These are phyloP conservation scores for Diorhabda sublineata DNA, from an alignment of 1,140 invertebrate genomes.

Conservation along the genomic window DNA sequence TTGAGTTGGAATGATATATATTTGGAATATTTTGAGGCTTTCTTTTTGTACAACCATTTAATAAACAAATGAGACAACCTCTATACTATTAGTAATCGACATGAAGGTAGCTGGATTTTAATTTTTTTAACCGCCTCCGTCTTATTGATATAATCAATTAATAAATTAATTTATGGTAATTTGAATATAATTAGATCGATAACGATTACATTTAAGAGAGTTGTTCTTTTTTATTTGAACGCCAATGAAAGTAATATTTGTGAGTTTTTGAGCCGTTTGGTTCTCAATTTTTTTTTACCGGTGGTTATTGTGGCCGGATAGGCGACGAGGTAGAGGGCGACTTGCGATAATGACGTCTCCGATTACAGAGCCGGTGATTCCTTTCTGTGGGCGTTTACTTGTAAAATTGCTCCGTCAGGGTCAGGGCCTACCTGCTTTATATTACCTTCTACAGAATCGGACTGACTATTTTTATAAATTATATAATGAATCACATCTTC, in stretches of 20 bases:
- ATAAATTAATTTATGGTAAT: no score
- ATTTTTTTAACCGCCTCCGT: no score
- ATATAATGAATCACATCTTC: no score
- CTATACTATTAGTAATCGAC: no score
- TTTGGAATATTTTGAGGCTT: no score
- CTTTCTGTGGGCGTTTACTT: constrained; percentile 31
- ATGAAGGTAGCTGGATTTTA: no score
- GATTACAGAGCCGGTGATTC: constrained; percentile 30
- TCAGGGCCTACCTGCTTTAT: constrained; percentile 26
- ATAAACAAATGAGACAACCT: no score
- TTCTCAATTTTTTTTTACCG: background rate
- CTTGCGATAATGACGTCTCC: constrained; percentile 27
- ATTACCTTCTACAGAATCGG: constrained; percentile 11
- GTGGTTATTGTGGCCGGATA: background rate
- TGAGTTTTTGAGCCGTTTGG: background rate
- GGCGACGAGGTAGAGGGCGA: constrained; percentile 8
- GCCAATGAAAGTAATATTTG: background rate
- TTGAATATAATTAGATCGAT: no score
- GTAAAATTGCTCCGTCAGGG: constrained; percentile 35
- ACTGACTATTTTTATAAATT: background rate
- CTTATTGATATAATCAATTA: no score
- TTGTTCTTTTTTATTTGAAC: background rate
- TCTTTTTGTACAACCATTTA: no score
- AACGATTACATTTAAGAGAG: no score
- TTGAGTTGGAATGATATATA: no score